A percentile compares a stretch with the other conserved stretches of the same genome.
Conservation (phyloP, 2,888 invertebrate genomes). For the Tetragonisca angustula region DNA sequence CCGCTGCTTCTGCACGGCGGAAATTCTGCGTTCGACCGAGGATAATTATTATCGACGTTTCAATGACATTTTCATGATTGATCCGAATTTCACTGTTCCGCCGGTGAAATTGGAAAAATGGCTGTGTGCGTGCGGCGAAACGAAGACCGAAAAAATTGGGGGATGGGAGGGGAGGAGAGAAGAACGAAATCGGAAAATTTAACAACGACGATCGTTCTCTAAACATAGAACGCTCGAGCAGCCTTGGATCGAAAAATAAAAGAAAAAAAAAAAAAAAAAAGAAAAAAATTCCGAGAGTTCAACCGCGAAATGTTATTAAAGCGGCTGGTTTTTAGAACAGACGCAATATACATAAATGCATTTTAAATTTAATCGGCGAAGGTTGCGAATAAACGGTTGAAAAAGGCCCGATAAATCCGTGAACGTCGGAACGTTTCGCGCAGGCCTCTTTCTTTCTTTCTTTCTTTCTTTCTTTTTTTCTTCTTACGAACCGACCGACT, state of each 20-base stretch:
- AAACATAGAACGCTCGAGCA: conserved; percentile 14
- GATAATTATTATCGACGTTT: conserved; percentile 1
- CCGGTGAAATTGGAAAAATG: background rate
- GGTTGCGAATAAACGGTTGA: conserved; percentile 34
- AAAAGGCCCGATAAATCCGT: conserved; percentile 42
- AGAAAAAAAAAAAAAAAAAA: too few species aligned
- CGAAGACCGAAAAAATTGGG: background rate
- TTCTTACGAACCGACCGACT: conserved; percentile 32
- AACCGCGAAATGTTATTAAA: conserved; percentile 38
- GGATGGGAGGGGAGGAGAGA: too few species aligned
- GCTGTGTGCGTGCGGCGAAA: background rate
- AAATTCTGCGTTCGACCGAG: background rate
- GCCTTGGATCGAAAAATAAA: conserved; percentile 29
- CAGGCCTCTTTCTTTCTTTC: background rate
- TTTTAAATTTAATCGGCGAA: conserved; percentile 54
- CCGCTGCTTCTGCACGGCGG: background rate
- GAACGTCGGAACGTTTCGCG: background rate
- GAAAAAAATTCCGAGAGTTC: conserved; percentile 23
- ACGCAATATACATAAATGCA: conserved; percentile 50
- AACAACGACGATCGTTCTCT: conserved; percentile 11
- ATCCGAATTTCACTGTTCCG: background rate
- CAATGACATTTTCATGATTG: background rate
- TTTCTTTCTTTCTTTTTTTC: too few species aligned
- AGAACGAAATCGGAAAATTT: background rate
- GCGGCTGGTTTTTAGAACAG: conserved; percentile 27